phyloP scores from a whole-genome alignment of 2,888 invertebrate species.

The Ctena decussata region DNA sequence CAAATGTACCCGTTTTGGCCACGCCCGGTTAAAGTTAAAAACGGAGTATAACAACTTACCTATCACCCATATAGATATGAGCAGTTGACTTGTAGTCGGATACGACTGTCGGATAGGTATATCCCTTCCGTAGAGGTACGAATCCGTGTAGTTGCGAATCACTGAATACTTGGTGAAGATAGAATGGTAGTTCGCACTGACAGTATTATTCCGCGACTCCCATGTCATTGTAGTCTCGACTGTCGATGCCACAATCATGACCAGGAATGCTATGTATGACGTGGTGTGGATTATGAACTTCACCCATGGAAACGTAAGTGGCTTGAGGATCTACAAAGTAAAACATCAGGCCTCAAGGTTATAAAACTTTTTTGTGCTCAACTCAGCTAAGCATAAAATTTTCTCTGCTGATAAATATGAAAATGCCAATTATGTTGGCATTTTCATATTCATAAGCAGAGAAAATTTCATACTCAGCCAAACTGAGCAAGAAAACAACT shows the following conservation, averaged over 20 bases:
- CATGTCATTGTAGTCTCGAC: constrained; percentile 61
- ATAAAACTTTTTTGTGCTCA: too few relatives aligned
- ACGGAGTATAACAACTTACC: too few relatives aligned
- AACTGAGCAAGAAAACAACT: too few relatives aligned
- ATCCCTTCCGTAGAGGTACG: constrained; percentile 70
- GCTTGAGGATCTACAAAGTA: constrained; percentile 73
- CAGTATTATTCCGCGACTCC: not conserved
- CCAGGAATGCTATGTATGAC: constrained; percentile 83
- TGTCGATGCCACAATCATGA: constrained; percentile 80
- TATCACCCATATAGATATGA: constrained; percentile 78
- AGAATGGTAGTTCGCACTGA: constrained; percentile 41
- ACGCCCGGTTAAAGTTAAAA: too few relatives aligned
- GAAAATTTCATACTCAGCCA: too few relatives aligned
- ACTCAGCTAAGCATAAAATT: too few relatives aligned
- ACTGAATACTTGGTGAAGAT: constrained; percentile 53
- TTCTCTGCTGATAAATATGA: too few relatives aligned
- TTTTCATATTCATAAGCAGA: too few relatives aligned
- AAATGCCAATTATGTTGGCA: too few relatives aligned
- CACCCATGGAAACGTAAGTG: constrained; percentile 83
- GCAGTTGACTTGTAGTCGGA: constrained; percentile 74
- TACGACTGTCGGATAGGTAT: constrained; percentile 73
- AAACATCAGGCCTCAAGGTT: too few relatives aligned
- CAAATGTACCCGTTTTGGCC: too few relatives aligned
- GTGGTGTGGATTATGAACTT: constrained; percentile 84
- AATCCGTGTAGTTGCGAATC: constrained; percentile 42